Evolutionary conservation across 2,113 vertebrate genomes (phyloP).

Genomic region (Mugil cephalus): DNA sequence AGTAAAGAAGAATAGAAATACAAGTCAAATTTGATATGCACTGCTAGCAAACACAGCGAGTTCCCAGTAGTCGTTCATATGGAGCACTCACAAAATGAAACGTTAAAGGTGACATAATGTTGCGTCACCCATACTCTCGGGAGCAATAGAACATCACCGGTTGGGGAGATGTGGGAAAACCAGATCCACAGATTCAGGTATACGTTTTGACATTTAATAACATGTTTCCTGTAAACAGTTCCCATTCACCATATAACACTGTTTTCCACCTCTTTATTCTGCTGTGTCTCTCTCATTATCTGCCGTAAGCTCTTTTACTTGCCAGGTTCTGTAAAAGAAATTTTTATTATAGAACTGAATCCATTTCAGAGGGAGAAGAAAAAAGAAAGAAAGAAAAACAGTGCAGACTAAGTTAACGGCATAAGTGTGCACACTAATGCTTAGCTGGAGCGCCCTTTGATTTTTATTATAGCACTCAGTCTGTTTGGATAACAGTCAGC

Average conservation of each 20-base stretch:
- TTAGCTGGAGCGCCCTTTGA: too few relatives aligned
- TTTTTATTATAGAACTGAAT: background rate
- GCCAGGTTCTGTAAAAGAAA: background rate
- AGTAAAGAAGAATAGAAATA: background rate
- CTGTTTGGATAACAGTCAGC: too few relatives aligned
- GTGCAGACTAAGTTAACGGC: too few relatives aligned
- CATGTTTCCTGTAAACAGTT: background rate
- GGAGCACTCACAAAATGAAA: too few relatives aligned
- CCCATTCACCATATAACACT: background rate
- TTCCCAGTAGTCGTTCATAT: too few relatives aligned
- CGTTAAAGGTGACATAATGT: background rate
- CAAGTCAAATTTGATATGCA: conserved; percentile 5
- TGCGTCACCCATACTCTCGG: background rate
- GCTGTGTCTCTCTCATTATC: background rate
- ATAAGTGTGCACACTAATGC: too few relatives aligned
- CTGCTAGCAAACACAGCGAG: background rate
- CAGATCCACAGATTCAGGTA: background rate
- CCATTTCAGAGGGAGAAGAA: too few relatives aligned
- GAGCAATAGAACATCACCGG: background rate
- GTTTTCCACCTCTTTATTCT: background rate
- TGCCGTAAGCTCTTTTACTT: background rate
- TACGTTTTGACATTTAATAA: conserved; percentile 8
- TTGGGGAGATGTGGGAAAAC: background rate
- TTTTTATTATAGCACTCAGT: too few relatives aligned
- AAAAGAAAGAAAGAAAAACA: too few relatives aligned